Conservation (phyloP, 2,113 vertebrate species). For the Zapus hudsonius region DNA sequence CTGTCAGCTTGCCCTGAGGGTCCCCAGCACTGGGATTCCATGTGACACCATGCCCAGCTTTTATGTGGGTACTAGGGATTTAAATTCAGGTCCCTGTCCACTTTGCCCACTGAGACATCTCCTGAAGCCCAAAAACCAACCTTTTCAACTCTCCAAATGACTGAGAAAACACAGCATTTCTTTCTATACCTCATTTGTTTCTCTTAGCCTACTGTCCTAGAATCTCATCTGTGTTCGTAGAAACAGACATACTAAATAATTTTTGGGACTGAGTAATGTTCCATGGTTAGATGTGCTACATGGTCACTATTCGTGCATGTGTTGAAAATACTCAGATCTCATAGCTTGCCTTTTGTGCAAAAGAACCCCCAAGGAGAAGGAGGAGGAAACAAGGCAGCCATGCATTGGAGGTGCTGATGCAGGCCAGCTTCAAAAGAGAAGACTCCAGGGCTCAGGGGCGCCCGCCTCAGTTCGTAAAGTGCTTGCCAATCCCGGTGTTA, state of each 20-base stretch:
- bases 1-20: neutral
- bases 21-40: too few relatives aligned
- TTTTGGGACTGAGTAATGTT: too few relatives aligned
- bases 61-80: neutral
- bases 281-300: too few relatives aligned
- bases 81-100: neutral
- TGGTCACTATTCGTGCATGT: too few relatives aligned
- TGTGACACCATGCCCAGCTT: neutral
- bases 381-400: neutral
- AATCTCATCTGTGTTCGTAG: neutral
- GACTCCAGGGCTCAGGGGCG: too few relatives aligned
- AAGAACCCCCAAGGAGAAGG: neutral
- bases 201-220: neutral
- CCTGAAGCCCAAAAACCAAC: neutral
- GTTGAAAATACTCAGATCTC: too few relatives aligned
- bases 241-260: too few relatives aligned
- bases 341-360: too few relatives aligned
- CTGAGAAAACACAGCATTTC: neutral
- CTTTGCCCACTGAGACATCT: neutral
- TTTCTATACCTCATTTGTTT: neutral
- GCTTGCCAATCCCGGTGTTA: too few relatives aligned
- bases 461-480: too few relatives aligned
- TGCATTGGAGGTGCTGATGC: accelerated
- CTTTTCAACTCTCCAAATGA: neutral
- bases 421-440: too few relatives aligned